Evolutionary conservation across 2,113 vertebrate genomes (phyloP), one percentile per base, ranked within the genome.

Genomic region (Synodontis membranacea): DNA sequence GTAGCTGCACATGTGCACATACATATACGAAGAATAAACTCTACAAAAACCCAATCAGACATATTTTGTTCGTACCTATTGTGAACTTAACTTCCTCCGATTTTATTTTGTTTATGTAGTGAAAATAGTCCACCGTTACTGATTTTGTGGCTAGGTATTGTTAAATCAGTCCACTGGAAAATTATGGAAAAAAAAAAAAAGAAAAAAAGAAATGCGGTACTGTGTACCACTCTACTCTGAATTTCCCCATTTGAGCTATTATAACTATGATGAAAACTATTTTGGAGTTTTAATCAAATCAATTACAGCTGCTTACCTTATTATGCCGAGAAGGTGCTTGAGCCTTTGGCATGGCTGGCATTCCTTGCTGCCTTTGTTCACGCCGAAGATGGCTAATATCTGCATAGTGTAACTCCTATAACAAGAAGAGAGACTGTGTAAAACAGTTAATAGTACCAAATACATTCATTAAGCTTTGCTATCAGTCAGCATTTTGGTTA

Each of bases 361-460:
- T 46, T 62, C 80, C 84, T 34, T 4, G 52, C 28, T 58, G 60
- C 70, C 70, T 82, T 15, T 84, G 46, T 14, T 25, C 85, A 28
- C 60, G 89, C 12, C 31, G 74, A 8, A 48, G 11, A 85, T 84
- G 52, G 0, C 0, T 50, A 0, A 92, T 1, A 0, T 91, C 88
- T 62, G 89, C 88, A 34, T 94, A 93, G 66, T 87, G 88, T 3
- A 92, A 0, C 0, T 94, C 92, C 93, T 95, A 50, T n/a, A 80
- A 64, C 15, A 66, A 23, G 37, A 50, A 85, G 15, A 76, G 25
- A 14, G 0, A 70, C 25, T 58, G 42, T n/a, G 11, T 83, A 12
- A 82, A 82, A 48, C 23, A 62, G 8, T 15, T 66, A 39, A 12
- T 28, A n/a, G 2, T 72, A 72, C 10, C 10, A 70, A 83, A 68